Base-by-base conservation (phyloP, 2,797 vertebrate genomes). In the Pseudopleuronectes americanus region DNA sequence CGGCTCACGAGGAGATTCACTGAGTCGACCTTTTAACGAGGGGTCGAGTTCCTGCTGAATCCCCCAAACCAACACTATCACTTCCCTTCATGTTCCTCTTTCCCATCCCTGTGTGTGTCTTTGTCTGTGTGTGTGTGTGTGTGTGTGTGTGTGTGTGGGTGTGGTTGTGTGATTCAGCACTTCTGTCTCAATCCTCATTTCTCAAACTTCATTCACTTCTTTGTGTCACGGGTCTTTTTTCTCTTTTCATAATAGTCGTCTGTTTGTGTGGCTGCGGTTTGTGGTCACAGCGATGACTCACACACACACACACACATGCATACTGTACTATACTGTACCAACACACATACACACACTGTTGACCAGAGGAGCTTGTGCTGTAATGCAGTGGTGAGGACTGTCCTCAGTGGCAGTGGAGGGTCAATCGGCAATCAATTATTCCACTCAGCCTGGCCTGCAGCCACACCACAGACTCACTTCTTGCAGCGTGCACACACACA, bases 391-490 rank as follows among this genome's bases (percentile, higher is more conserved):
- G 57, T 56, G 80, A 84, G 80, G 80, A 88, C 81, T 72, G 76
- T 84, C 87, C 78, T 87, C 81, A 77, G 84, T 82, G 80, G 77
- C 75, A 79, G 59, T 69, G 74, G 79, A 90, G 88, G 86, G 89
- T 93, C 91, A 93, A 91, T 92, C 75, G 71, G 51, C 87, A 92
- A 93, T 93, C 91, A 90, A 90, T 91, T 91, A 87, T 89, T 88
- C 87, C 82, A 86, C 85, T 90, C 80, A 82, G 85, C 55, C 85
- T 92, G 90, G 90, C 83, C 79, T 76, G 76, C 66, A 83, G 87
- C 88, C 87, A 90, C 73, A 84, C 83, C 61, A 55, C 76, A 71
- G 62, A 66, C 68, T 56, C 64, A 63, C 70, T 24, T 23, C 53
- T 33, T 57, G 54, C 31, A 53, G 51, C 65, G 22, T 28, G 36